phyloP scores from a whole-genome alignment of 37 sponge, comb jelly and placozoan species.

The Crambe crambe region DNA sequence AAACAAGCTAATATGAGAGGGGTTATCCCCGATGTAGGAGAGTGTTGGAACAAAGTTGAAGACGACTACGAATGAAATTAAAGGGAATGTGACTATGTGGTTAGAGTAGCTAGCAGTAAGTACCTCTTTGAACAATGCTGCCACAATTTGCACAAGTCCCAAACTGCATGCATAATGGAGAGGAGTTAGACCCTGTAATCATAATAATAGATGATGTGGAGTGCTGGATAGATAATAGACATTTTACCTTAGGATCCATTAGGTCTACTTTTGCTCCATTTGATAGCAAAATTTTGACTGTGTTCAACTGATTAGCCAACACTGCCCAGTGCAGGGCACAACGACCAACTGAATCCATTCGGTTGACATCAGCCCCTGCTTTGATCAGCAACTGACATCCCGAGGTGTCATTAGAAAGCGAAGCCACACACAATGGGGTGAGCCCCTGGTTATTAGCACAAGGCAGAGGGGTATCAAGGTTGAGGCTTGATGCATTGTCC shows the following conservation, averaged over 20 bases:
- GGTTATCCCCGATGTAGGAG: constrained; percentile 27
- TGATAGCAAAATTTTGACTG: constrained; percentile 42
- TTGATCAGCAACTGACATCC: constrained; percentile 21
- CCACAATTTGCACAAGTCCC: background rate
- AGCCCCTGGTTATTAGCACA: constrained; percentile 37
- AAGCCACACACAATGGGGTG: constrained; percentile 28
- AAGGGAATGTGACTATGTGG: background rate
- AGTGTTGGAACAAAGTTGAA: background rate
- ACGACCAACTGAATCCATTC: constrained; percentile 2
- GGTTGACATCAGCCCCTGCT: constrained; percentile 20
- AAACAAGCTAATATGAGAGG: constrained; percentile 53
- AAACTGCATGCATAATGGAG: constrained; percentile 16
- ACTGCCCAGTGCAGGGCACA: constrained; percentile 43
- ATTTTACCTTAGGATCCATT: constrained; percentile 29
- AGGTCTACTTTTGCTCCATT: constrained; percentile 4
- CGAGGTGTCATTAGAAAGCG: background rate
- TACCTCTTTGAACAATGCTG: constrained; percentile 37
- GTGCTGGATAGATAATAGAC: background rate
- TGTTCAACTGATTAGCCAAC: background rate
- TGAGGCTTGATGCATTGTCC: background rate
- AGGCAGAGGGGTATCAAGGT: constrained; percentile 29
- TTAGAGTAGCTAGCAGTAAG: background rate
- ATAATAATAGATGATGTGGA: background rate
- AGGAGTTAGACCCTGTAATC: constrained; percentile 34
- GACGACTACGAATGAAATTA: background rate